Evolutionary conservation across 1,140 invertebrate genomes (phyloP).

Genomic region (Aplysia californica): DNA sequence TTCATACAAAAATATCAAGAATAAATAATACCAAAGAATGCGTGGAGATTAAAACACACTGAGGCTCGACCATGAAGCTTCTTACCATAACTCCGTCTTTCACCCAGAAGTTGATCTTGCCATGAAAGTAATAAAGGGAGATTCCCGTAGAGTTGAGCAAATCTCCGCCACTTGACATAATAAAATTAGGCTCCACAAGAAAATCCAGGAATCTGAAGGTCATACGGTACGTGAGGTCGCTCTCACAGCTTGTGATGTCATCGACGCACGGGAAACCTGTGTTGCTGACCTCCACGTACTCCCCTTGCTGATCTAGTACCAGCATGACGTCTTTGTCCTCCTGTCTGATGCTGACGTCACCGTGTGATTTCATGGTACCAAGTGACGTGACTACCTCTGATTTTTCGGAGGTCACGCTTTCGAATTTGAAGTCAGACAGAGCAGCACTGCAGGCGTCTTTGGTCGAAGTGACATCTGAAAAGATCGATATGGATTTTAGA

Average conservation of each 20-base stretch:
- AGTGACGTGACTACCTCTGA: not conserved
- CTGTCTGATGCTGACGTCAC: not conserved
- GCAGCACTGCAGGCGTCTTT: no score
- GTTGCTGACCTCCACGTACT: conserved; percentile 1
- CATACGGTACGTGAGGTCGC: not conserved
- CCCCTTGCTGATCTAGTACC: not conserved
- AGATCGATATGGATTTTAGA: no score
- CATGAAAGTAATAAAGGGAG: conserved; percentile 30
- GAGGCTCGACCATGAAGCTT: no score
- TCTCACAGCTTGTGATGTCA: not conserved
- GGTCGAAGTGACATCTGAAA: no score
- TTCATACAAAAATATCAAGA: no score
- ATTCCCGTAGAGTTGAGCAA: conserved; percentile 29
- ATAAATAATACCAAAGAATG: no score
- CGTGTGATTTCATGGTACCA: not conserved
- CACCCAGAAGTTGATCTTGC: conserved; percentile 32
- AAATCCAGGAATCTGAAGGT: not conserved
- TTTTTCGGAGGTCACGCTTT: not conserved
- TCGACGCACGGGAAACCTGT: not conserved
- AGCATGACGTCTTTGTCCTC: not conserved
- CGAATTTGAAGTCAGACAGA: not conserved
- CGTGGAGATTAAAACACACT: no score
- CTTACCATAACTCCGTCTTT: conserved; percentile 21
- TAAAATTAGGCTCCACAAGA: conserved; percentile 24
- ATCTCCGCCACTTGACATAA: conserved; percentile 43